phyloP scores from a whole-genome alignment of 1,140 invertebrate species.

The Araneus ventricosus region DNA sequence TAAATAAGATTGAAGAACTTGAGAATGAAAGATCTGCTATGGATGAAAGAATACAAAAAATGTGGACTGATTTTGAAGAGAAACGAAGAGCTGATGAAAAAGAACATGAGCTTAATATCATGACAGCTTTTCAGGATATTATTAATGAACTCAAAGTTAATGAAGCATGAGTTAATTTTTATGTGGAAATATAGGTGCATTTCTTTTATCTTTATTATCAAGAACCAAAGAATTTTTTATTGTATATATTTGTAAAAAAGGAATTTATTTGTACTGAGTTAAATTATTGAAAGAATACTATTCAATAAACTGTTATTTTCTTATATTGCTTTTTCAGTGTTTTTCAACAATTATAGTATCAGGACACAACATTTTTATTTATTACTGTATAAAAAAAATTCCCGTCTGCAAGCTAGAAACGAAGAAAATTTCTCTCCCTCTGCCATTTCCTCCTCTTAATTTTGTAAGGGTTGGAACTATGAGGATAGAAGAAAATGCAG shows the following conservation, averaged over 20 bases:
- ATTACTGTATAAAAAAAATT: too few species aligned
- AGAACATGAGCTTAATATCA: constrained; percentile 68
- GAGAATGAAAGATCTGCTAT: constrained; percentile 62
- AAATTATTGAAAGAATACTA: background rate
- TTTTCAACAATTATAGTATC: background rate
- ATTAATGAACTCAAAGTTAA: constrained; percentile 41
- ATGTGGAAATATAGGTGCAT: background rate
- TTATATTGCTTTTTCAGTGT: background rate
- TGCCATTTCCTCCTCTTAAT: too few species aligned
- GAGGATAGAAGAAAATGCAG: too few species aligned
- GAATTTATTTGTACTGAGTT: background rate
- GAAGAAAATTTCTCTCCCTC: too few species aligned
- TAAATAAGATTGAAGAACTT: constrained; percentile 59
- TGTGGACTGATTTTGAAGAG: constrained; percentile 71
- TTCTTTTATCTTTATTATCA: too few species aligned
- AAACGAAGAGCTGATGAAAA: constrained; percentile 43
- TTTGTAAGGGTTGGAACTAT: too few species aligned
- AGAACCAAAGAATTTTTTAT: background rate
- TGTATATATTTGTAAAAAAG: background rate
- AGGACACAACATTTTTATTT: too few species aligned
- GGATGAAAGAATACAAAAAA: constrained; percentile 70
- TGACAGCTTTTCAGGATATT: constrained; percentile 55
- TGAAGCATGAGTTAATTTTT: background rate
- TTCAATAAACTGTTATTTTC: background rate
- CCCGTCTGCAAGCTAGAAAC: too few species aligned